Base-by-base conservation (phyloP, 2,113 vertebrate species). In the Aplodontia rufa region DNA sequence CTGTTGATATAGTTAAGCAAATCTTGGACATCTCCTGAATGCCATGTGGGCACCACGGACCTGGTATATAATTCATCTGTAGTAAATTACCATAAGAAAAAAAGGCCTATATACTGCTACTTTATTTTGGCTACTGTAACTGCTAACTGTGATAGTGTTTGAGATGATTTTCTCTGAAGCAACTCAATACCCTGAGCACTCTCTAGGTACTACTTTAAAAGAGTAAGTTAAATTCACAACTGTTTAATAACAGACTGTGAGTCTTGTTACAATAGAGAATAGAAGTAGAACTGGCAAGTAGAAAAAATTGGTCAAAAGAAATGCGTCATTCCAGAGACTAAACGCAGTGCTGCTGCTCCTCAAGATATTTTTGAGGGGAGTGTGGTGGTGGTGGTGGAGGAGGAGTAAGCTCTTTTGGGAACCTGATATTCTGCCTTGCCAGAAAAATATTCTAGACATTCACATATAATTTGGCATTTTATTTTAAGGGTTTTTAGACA, bases 151-250 rank as follows among this genome's bases (percentile, higher is more conserved):
- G 84, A 80, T 84, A 60, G 85, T 88, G 40, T 96, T 94, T 94
- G 84, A 90, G 87, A 80, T 90, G 95, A 91, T 96, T 95, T 95
- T 95, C 87, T 96, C 90, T 68, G 96, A 97, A 96, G 75, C 32
- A 87, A 94, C 85, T 92, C 90, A 97, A 95, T 96, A 96, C 14
- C 28, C 24, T 71, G 91, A 95, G 78, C 49, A 90, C 58, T 89
- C 90, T 93, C 32, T 78, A 49, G 84, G 87, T 89, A 55, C 96
- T 91, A 92, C 62, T 97, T 96, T 95, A 97, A 94, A 97, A 60
- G 74, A 94, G 84, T 45, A 95, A 96, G 92, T 93, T 80, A 93
- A 92, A 96, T 24, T 78, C 80, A 79, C 16, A 45, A 53, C 55
- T 40, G 91, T 95, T 98, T 96, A 81, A 24, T 93, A 88, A 88